Conservation (phyloP, 2,113 vertebrate species). For the Crypturellus undulatus region DNA sequence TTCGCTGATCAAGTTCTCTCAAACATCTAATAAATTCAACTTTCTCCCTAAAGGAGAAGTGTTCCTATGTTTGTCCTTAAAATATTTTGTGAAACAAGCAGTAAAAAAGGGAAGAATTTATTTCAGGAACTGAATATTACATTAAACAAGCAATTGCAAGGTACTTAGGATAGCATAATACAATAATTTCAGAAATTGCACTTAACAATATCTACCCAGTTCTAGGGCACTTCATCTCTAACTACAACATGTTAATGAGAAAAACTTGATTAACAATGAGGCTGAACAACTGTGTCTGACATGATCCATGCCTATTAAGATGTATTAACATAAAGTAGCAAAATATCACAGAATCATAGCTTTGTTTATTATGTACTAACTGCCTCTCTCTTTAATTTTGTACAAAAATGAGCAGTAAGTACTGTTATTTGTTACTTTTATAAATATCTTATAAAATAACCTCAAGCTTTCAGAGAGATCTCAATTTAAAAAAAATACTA, state of each 20-base stretch:
- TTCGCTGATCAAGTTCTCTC: not conserved
- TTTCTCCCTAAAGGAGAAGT: constrained; percentile 8
- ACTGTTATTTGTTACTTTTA: not conserved
- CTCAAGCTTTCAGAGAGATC: not conserved
- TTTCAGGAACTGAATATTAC: constrained; percentile 10
- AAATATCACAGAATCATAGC: constrained; percentile 35
- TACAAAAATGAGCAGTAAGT: not conserved
- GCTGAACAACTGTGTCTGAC: constrained; percentile 23
- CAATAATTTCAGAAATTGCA: constrained; percentile 24
- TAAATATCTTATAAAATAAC: not conserved
- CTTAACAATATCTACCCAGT: not conserved
- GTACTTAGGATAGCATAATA: not conserved
- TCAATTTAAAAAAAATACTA: not conserved
- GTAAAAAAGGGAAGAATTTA: not conserved
- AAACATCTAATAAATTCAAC: not conserved
- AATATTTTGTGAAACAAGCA: not conserved
- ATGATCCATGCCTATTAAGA: constrained; percentile 18
- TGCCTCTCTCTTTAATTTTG: not conserved
- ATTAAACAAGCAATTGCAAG: constrained; percentile 26
- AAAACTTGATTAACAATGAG: constrained; percentile 55
- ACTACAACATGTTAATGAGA: constrained; percentile 50
- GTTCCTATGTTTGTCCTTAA: not conserved
- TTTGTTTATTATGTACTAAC: constrained; percentile 15
- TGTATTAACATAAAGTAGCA: not conserved
- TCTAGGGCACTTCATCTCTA: constrained; percentile 40